These are phyloP conservation scores for Endotricha flammealis DNA, from an alignment of 2,888 invertebrate genomes.

Conservation along the genomic window DNA sequence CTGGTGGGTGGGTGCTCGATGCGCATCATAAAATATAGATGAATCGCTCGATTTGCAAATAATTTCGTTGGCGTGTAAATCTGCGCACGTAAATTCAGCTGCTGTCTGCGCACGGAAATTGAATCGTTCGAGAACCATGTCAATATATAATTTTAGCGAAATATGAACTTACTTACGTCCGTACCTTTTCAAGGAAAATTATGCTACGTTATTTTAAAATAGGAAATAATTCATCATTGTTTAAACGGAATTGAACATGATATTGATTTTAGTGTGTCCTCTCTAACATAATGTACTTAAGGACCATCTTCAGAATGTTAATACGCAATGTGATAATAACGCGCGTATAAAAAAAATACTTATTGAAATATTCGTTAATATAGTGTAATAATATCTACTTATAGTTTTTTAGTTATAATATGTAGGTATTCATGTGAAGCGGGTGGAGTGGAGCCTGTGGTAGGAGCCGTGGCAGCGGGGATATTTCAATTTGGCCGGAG, in stretches of 20 bases:
- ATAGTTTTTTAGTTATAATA: constrained; percentile 19
- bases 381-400: too few relatives aligned
- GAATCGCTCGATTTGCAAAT: constrained; percentile 65
- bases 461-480: constrained; percentile 52
- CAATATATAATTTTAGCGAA: constrained; percentile 62
- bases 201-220: too few relatives aligned
- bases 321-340: too few relatives aligned
- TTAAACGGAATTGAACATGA: too few relatives aligned
- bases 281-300: too few relatives aligned
- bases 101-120: constrained; percentile 75
- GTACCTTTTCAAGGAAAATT: not conserved
- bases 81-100: constrained; percentile 71
- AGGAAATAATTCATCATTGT: too few relatives aligned
- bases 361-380: too few relatives aligned
- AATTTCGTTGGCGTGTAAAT: constrained; percentile 73
- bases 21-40: constrained; percentile 60
- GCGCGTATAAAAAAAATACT: too few relatives aligned
- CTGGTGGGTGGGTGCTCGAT: constrained; percentile 40
- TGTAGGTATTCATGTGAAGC: constrained; percentile 32
- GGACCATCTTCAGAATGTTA: too few relatives aligned
- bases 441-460: constrained; percentile 31
- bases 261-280: too few relatives aligned
- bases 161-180: constrained; percentile 20
- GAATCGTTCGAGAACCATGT: constrained; percentile 70
- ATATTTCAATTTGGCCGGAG: constrained; percentile 77